Evolutionary conservation across 2,113 vertebrate genomes (phyloP), one percentile per base, ranked within the genome.

Genomic region (Stigmatopora argus): DNA sequence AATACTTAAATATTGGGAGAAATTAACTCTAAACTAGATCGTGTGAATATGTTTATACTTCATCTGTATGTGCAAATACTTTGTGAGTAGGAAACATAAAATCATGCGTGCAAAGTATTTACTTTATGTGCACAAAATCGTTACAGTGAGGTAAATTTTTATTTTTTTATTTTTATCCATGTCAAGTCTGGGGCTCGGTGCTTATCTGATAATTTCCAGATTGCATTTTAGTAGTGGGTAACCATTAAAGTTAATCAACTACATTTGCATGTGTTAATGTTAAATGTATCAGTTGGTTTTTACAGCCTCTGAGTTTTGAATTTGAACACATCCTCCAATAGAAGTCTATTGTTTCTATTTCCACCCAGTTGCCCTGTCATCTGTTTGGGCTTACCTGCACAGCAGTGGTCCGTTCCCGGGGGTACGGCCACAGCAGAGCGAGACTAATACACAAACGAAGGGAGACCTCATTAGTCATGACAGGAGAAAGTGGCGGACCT

Each of bases 381-480:
- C 71, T 84, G 78, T 85, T 87, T 80, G 79, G 83, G 69, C 70
- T 74, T 88, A 86, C 88, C 84, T 86, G 85, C 81, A 66, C 81
- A 84, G 86, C 83, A 83, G 85, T 68, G 66, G 71, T 63, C 75
- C 19, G 15, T 77, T 83, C 88, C 86, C 88, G 52, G 80, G 81
- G 81, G 84, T 82, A 74, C n/a, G 21, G 66, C 86, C 78, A 83
- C 80, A 85, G 79, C 65, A 55, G 80, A 89, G 84, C 82, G 74
- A 85, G 82, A 87, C 84, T 83, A 89, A 88, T 87, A 85, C 83
- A 83, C 83, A 83, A 86, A 81, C 67, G 71, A 83, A 85, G 70
- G 69, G 70, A 85, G 75, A 85, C 84, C 84, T 88, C 88, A 88
- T 89, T 89, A 86, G 85, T 88, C 86, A 88, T 79, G 83, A 86